These are phyloP conservation scores for Patella ulyssiponensis DNA, from an alignment of 2,888 invertebrate genomes.

Conservation along the genomic window DNA sequence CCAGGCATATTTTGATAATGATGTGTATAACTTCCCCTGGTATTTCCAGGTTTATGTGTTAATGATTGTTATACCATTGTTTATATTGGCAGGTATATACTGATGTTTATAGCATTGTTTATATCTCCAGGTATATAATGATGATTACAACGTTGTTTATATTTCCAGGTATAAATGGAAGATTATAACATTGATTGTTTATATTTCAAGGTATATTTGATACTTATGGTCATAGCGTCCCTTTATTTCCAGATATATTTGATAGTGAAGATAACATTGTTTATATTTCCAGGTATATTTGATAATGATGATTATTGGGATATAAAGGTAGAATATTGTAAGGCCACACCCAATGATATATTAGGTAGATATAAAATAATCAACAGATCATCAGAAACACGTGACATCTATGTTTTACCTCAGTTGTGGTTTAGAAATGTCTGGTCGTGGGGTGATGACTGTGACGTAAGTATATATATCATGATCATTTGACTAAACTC, in stretches of 20 bases:
- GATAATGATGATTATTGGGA: constrained; percentile 68
- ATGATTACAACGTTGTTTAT: neutral
- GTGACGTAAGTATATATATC: constrained; percentile 56
- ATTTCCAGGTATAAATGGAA: no score
- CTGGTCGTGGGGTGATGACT: constrained; percentile 66
- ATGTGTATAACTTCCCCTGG: no score
- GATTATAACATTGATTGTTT: no score
- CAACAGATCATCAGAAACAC: constrained; percentile 62
- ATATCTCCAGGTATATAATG: neutral
- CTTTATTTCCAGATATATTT: neutral
- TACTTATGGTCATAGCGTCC: no score
- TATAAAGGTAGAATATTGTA: constrained; percentile 69
- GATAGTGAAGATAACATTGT: neutral
- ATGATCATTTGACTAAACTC: no score
- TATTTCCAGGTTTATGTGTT: no score
- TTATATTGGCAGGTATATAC: no score
- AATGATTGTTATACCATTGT: no score
- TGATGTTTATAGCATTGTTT: no score
- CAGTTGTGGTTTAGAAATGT: constrained; percentile 69
- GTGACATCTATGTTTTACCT: constrained; percentile 68
- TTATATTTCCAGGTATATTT: constrained; percentile 58
- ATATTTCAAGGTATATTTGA: no score
- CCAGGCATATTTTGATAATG: no score
- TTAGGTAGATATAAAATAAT: constrained; percentile 64
- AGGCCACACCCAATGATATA: constrained; percentile 65